These are phyloP conservation scores for Eudyptes chrysolophus DNA, from an alignment of 2,113 vertebrate species.

Conservation along the genomic window DNA sequence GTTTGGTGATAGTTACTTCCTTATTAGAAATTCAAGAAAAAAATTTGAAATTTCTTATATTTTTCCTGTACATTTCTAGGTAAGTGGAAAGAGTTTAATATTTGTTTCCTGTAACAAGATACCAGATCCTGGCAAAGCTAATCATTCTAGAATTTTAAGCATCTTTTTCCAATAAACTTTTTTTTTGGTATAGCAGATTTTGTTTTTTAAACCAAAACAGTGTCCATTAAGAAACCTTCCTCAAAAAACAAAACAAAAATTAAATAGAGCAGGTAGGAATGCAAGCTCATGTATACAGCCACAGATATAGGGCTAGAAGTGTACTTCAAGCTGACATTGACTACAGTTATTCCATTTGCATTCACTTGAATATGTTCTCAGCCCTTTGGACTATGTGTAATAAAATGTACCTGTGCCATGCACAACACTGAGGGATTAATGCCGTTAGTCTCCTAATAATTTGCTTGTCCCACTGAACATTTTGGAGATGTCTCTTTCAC, in stretches of 20 bases:
- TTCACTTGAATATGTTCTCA: neutral
- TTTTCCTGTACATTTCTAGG: neutral
- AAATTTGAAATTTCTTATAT: neutral
- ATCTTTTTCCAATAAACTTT: neutral
- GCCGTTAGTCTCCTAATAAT: neutral
- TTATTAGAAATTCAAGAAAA: neutral
- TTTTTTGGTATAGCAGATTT: neutral
- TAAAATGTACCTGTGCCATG: neutral
- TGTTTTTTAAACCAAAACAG: neutral
- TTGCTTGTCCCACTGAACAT: neutral
- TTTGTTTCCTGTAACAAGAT: neutral
- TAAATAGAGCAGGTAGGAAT: neutral
- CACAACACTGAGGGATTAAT: neutral
- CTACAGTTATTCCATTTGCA: neutral
- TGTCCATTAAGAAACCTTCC: fast-evolving
- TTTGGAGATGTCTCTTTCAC: conserved; percentile 35
- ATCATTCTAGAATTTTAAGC: neutral
- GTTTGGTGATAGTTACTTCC: neutral
- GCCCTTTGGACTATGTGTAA: neutral
- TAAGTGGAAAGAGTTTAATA: neutral
- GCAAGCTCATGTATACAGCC: neutral
- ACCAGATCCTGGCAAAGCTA: neutral
- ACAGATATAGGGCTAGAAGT: neutral
- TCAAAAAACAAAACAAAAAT: neutral
- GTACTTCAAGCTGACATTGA: neutral